Evolutionary conservation across 2,888 invertebrate species (phyloP).

Genomic region (Heliconius ethilla): DNA sequence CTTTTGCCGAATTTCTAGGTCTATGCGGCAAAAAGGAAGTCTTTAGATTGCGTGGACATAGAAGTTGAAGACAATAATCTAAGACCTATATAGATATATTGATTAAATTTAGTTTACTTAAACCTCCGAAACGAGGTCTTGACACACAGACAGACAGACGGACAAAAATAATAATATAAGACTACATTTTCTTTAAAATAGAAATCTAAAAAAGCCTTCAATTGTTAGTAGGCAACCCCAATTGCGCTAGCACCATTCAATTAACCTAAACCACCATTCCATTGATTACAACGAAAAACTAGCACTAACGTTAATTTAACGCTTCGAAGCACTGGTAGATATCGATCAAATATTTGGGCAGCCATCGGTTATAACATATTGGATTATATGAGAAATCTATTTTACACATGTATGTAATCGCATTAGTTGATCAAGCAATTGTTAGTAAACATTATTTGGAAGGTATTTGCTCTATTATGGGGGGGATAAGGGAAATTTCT

Average conservation of each 20-base stretch:
- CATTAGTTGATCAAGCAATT: slow-evolving; percentile 58
- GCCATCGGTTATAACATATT: slow-evolving; percentile 37
- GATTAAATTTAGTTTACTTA: too few relatives aligned
- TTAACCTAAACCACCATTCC: neutral
- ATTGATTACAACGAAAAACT: slow-evolving; percentile 20
- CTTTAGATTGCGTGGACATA: too few relatives aligned
- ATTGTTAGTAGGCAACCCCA: neutral
- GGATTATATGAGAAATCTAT: slow-evolving; percentile 49
- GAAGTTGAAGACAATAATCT: too few relatives aligned
- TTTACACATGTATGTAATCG: slow-evolving; percentile 52
- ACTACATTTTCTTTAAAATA: neutral
- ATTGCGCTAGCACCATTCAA: neutral
- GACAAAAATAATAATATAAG: neutral
- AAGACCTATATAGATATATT: too few relatives aligned
- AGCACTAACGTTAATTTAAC: slow-evolving; percentile 25
- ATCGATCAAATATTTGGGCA: slow-evolving; percentile 35
- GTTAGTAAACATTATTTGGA: slow-evolving; percentile 38
- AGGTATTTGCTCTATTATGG: slow-evolving; percentile 33
- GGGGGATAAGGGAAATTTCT: slow-evolving; percentile 20
- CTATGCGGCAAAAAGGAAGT: too few relatives aligned
- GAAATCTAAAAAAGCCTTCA: neutral
- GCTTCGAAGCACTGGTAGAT: slow-evolving; percentile 30
- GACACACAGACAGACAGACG: neutral
- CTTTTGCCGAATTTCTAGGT: too few relatives aligned
- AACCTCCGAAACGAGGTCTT: neutral